Evolutionary conservation across 2,888 invertebrate species (phyloP).

Genomic region (Lacanobia wlatinum): DNA sequence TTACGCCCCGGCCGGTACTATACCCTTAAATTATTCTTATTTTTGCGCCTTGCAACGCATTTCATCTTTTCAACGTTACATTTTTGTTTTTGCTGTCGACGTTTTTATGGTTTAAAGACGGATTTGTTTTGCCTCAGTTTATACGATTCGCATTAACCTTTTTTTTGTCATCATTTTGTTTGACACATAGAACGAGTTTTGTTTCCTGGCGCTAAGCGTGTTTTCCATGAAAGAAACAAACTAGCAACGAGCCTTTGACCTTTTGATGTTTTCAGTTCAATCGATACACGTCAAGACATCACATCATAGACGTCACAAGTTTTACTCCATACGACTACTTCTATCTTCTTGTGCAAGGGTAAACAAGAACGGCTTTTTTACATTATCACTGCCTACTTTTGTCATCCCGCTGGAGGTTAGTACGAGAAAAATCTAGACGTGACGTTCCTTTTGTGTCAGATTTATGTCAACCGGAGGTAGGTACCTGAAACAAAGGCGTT

Average conservation of each 20-base stretch:
- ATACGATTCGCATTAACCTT: slow-evolving; percentile 63
- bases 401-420: neutral
- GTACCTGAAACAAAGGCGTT: slow-evolving; percentile 68
- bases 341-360: slow-evolving; percentile 24
- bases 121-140: slow-evolving; percentile 70
- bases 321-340: slow-evolving; percentile 45
- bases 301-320: slow-evolving; percentile 63
- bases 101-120: slow-evolving; percentile 74
- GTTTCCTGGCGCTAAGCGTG: slow-evolving; percentile 41
- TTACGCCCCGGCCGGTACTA: slow-evolving; percentile 70
- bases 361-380: slow-evolving; percentile 42
- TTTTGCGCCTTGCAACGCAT: slow-evolving; percentile 75
- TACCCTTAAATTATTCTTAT: slow-evolving; percentile 78
- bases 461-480: slow-evolving; percentile 54
- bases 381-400: slow-evolving; percentile 5
- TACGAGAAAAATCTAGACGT: slow-evolving; percentile 57
- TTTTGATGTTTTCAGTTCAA: slow-evolving; percentile 64
- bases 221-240: slow-evolving; percentile 59
- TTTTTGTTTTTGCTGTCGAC: slow-evolving; percentile 75
- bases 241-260: slow-evolving; percentile 66
- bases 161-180: slow-evolving; percentile 55
- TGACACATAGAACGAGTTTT: slow-evolving; percentile 50
- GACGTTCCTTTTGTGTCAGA: slow-evolving; percentile 56
- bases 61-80: slow-evolving; percentile 72
- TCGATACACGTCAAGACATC: slow-evolving; percentile 55